Conservation (phyloP, 2,888 invertebrate genomes). For the Rhingia campestris region DNA sequence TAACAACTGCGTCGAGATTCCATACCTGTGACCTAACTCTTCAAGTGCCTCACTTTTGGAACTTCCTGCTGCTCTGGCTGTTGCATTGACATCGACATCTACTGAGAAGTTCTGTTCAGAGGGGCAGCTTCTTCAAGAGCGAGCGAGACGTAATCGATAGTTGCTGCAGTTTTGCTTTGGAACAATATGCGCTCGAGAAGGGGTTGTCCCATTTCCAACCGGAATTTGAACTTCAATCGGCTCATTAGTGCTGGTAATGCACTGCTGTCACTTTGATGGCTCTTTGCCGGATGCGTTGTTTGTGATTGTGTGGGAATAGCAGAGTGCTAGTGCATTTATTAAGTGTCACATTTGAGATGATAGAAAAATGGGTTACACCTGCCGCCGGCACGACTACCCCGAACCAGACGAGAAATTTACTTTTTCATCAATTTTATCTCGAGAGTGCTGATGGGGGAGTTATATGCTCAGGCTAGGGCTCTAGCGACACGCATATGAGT, state of each 20-base stretch:
- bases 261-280: slow-evolving; percentile 54
- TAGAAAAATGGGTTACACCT: slow-evolving; percentile 74
- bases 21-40: slow-evolving; percentile 47
- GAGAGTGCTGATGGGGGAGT: slow-evolving; percentile 15
- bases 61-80: slow-evolving; percentile 36
- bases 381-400: slow-evolving; percentile 33
- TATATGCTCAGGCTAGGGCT: slow-evolving; percentile 9
- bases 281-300: slow-evolving; percentile 20
- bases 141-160: slow-evolving; percentile 43
- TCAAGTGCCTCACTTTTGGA: slow-evolving; percentile 7
- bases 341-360: slow-evolving; percentile 55
- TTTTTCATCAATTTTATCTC: slow-evolving; percentile 20
- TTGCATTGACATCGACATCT: not conserved
- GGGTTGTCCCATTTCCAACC: slow-evolving; percentile 39
- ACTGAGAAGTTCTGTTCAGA: not conserved
- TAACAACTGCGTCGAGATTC: slow-evolving; percentile 39
- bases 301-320: too few relatives aligned
- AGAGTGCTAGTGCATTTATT: slow-evolving; percentile 46
- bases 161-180: slow-evolving; percentile 19
- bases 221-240: slow-evolving; percentile 70
- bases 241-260: slow-evolving; percentile 68
- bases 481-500: slow-evolving; percentile 44
- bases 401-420: slow-evolving; percentile 52
- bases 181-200: slow-evolving; percentile 14
- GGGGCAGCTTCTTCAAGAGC: slow-evolving; percentile 12